A percentile compares a stretch with the other conserved stretches of the same genome.
Evolutionary conservation across 1,140 invertebrate genomes (phyloP).

Genomic region (Drosophila seguyi): DNA sequence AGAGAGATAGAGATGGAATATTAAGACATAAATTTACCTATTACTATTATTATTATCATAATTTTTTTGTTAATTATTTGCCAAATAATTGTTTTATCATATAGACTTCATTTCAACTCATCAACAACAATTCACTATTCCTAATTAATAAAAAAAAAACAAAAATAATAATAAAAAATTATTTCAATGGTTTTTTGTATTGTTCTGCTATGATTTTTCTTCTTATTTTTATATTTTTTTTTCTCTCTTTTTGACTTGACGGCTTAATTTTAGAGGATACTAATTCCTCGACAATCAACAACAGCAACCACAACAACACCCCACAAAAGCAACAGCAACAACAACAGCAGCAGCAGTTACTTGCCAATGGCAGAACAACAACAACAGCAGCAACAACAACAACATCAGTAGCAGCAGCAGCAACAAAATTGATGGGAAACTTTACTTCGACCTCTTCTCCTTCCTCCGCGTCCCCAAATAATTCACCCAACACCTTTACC

Average conservation of each 20-base stretch:
- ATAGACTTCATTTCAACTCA: neutral
- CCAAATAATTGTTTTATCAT: neutral
- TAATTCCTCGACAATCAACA: conserved; percentile 62
- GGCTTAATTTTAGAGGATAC: conserved; percentile 55
- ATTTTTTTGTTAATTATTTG: neutral
- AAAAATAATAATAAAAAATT: neutral
- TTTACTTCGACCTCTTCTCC: conserved; percentile 4
- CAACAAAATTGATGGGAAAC: conserved; percentile 16
- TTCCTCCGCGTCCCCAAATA: conserved; percentile 1
- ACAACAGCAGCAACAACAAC: conserved; percentile 10
- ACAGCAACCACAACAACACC: conserved; percentile 48
- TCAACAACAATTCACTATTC: neutral
- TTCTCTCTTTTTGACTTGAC: conserved; percentile 34
- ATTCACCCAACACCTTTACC: conserved; percentile 8
- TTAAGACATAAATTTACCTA: neutral
- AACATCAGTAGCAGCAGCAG: conserved; percentile 21
- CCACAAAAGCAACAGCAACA: conserved; percentile 26
- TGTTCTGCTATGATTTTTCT: conserved; percentile 24
- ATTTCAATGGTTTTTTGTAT: conserved; percentile 12
- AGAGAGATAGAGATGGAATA: neutral
- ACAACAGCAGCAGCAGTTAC: neutral
- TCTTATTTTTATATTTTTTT: conserved; percentile 37
- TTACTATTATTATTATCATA: neutral
- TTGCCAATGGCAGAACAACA: conserved; percentile 23
- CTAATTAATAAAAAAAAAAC: neutral